A percentile compares a stretch with the other conserved stretches of the same genome.
These are phyloP conservation scores for Lycaon pictus DNA, from an alignment of 2,113 vertebrate species.

Conservation along the genomic window DNA sequence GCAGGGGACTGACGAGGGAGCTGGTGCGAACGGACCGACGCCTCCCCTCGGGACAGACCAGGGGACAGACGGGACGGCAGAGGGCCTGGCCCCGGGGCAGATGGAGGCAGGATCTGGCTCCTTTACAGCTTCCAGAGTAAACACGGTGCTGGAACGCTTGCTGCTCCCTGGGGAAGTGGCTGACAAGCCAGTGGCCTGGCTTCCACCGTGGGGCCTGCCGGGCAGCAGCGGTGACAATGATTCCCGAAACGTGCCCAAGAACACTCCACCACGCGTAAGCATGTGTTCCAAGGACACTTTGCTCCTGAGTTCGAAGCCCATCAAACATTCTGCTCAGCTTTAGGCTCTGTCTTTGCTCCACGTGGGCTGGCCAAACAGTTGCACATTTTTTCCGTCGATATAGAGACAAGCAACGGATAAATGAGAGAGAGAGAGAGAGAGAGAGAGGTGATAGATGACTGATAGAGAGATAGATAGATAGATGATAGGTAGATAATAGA, in stretches of 20 bases:
- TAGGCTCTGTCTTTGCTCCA: background rate
- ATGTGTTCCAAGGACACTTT: background rate
- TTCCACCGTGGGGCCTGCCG: background rate
- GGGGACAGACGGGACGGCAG: background rate
- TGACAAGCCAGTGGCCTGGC: background rate
- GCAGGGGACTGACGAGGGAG: background rate
- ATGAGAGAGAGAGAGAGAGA: background rate
- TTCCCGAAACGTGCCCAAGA: slow-evolving; percentile 11
- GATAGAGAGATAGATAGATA: too few relatives aligned
- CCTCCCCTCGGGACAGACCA: background rate
- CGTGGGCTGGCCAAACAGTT: background rate
- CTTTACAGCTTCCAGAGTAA: background rate
- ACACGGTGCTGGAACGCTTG: background rate
- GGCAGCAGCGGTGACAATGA: background rate
- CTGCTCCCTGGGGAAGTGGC: slow-evolving; percentile 29
- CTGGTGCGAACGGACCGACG: background rate
- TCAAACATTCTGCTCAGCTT: background rate
- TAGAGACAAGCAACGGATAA: background rate
- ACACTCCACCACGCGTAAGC: background rate
- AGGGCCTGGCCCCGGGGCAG: background rate
- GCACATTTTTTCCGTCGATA: background rate
- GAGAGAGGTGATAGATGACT: too few relatives aligned
- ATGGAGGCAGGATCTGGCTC: background rate
- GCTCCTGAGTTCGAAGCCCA: background rate
- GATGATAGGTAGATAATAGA: too few relatives aligned